A percentile compares a stretch with the other conserved stretches of the same genome.
Conservation (phyloP, 2,113 vertebrate genomes). For the Peucedramus taeniatus region DNA sequence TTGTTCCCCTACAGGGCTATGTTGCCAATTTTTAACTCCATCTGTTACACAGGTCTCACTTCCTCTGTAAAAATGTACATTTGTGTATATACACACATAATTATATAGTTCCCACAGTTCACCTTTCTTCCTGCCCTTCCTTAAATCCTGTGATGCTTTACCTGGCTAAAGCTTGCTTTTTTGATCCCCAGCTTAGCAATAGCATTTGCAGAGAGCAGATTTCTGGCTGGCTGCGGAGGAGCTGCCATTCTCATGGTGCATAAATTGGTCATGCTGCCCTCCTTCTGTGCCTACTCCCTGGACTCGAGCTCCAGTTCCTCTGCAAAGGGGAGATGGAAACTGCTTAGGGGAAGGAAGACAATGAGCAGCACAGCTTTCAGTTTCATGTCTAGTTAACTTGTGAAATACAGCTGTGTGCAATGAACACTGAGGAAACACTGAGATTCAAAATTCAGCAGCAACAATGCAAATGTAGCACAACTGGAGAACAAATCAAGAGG, state of each 20-base stretch:
- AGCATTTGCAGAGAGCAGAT: not conserved
- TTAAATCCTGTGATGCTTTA: not conserved
- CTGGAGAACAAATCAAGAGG: accelerated
- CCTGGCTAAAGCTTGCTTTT: not conserved
- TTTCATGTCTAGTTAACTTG: not conserved
- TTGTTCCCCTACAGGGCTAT: not conserved
- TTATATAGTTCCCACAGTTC: not conserved
- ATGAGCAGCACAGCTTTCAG: not conserved
- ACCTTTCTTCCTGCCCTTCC: not conserved
- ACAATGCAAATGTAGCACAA: accelerated
- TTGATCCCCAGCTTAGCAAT: not conserved
- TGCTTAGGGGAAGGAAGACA: not conserved
- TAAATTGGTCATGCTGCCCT: too few relatives aligned
- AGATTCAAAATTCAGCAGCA: not conserved
- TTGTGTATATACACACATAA: accelerated
- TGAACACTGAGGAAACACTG: not conserved
- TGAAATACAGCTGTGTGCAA: not conserved
- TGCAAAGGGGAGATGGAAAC: not conserved
- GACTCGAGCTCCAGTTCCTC: not conserved
- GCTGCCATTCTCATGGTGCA: accelerated
- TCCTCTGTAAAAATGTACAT: not conserved
- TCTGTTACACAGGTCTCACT: not conserved
- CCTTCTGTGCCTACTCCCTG: accelerated
- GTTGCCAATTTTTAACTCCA: not conserved
- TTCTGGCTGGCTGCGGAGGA: not conserved